phyloP scores from a whole-genome alignment of 2,797 vertebrate genomes.

The Kryptopterus vitreolus region DNA sequence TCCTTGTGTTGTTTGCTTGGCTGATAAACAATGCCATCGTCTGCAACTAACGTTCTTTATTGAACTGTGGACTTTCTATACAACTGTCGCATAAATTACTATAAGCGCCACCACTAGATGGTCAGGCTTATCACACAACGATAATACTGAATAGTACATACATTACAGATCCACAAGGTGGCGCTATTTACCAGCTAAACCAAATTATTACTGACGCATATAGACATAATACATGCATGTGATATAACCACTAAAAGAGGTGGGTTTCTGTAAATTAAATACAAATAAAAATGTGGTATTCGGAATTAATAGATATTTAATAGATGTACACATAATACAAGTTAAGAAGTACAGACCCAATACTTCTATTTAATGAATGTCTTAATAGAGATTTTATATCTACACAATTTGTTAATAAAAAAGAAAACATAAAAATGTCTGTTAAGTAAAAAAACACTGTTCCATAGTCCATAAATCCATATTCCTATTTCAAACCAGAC shows the following conservation, averaged over 20 bases:
- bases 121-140: too few relatives aligned
- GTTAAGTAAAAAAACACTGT: too few relatives aligned
- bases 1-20: too few relatives aligned
- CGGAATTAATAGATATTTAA: not conserved
- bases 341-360: not conserved
- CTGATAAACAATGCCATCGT: too few relatives aligned
- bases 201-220: too few relatives aligned
- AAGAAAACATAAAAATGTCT: not conserved
- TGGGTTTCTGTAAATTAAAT: not conserved
- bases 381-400: not conserved
- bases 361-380: not conserved
- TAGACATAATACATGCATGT: not conserved
- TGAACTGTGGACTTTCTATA: too few relatives aligned
- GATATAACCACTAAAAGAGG: not conserved
- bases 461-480: too few relatives aligned
- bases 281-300: not conserved
- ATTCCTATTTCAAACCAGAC: not conserved
- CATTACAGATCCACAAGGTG: constrained; percentile 15
- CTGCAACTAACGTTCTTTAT: too few relatives aligned
- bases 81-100: too few relatives aligned
- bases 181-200: constrained; percentile 8
- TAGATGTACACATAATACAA: not conserved
- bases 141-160: too few relatives aligned
- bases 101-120: too few relatives aligned
- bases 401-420: not conserved